Base-by-base conservation (phyloP, 2,888 invertebrate species). In the Drosophila gaucha region DNA sequence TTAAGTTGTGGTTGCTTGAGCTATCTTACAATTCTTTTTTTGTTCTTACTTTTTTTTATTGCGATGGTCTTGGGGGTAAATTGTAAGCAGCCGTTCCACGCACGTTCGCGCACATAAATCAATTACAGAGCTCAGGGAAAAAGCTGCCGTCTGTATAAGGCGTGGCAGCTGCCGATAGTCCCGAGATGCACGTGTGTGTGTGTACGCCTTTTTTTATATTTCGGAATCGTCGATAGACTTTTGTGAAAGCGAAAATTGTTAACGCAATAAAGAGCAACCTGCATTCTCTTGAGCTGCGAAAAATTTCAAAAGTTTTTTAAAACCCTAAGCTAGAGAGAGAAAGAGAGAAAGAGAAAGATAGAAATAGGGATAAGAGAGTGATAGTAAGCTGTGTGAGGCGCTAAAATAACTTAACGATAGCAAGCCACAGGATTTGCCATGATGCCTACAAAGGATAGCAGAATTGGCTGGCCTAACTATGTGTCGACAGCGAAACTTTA, bases 21-120 rank as follows among this genome's bases (percentile, higher is more conserved):
- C 52, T 39, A 44, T 66, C 63, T 22, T 22, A 10, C 14, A 33
- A 30, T 16, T 18, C 36, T 18, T 24, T 36, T n/a, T 31, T 38
- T 67, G 33, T 36, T 26, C 20, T 18, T 24, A 38, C 8, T 20
- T 55, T 33, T 51, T 49, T 16, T 26, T 26, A 46, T 41, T 33
- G 43, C 9, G 47, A 18, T 28, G 41, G 20, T 16, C 2, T 24
- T 31, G 31, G 10, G 30, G 38, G 67, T 47, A 58, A 62, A 67
- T 57, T 55, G 72, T 67, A 76, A 78, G 80, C 84, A 80, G 84
- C 67, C 67, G 80, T 58, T 83, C 77, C 69, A 85, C 79, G 82
- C 80, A 85, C 80, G 85, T 78, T 71, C 70, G 78, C 77, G 70
- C 70, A 77, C 82, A 83, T 83, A 83, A 83, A 83, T 83, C 82